Percentiles rank a stretch among this genome's conserved stretches.
Conservation (phyloP, 2,113 vertebrate genomes). For the Irena cyanogastra region DNA sequence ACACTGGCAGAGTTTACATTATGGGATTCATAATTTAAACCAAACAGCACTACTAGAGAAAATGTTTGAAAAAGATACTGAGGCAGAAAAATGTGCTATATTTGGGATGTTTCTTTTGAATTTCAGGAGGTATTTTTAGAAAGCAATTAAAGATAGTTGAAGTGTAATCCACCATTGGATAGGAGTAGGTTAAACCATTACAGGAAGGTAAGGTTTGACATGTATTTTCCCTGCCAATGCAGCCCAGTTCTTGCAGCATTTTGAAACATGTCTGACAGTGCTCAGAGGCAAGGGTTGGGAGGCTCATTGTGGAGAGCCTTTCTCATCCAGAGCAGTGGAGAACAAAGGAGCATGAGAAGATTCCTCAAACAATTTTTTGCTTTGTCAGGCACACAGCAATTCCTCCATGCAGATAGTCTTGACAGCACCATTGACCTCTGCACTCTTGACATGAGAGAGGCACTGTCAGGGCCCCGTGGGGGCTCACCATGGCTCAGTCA, state of each 20-base stretch:
- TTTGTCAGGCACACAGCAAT: background rate
- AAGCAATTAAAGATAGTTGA: background rate
- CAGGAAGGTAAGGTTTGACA: background rate
- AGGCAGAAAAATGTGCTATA: background rate
- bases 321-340: background rate
- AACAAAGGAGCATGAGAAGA: background rate
- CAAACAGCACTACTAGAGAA: background rate
- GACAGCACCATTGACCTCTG: background rate
- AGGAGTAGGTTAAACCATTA: background rate
- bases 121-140: background rate
- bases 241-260: background rate
- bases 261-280: background rate
- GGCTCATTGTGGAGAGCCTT: background rate
- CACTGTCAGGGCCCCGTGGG: background rate
- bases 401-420: background rate
- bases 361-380: background rate
- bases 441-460: background rate
- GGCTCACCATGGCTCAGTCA: accelerated
- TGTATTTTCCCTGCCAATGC: background rate
- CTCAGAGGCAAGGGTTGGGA: background rate
- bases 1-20: background rate
- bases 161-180: background rate
- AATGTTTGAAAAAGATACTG: background rate
- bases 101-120: background rate
- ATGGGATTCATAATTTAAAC: background rate